These are phyloP conservation scores for Hoplias malabaricus DNA, from an alignment of 2,113 vertebrate species.

Conservation along the genomic window DNA sequence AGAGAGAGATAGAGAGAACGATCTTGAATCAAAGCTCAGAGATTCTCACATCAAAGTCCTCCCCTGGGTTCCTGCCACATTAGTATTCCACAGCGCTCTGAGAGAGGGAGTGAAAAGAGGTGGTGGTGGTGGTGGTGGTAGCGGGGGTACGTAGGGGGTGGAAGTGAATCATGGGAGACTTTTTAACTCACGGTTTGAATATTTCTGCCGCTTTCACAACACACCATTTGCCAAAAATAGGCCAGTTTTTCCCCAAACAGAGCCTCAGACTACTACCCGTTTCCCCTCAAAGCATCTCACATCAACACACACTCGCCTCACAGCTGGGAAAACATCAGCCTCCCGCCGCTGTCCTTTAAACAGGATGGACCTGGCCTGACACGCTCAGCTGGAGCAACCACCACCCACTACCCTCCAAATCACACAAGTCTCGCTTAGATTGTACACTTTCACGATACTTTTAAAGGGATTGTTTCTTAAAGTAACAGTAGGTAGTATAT, in stretches of 20 bases:
- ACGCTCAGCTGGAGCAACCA: neutral
- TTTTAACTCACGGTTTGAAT: neutral
- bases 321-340: neutral
- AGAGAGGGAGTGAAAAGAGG: neutral
- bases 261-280: neutral
- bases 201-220: neutral
- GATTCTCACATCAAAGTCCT: conserved; percentile 62
- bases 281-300: neutral
- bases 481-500: too few species aligned
- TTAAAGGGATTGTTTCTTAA: too few species aligned
- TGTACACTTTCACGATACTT: too few species aligned
- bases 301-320: neutral
- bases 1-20: neutral
- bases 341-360: neutral
- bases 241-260: neutral
- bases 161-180: neutral
- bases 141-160: neutral
- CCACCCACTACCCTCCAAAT: neutral
- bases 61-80: conserved; percentile 29
- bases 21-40: conserved; percentile 42
- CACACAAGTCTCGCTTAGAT: too few species aligned
- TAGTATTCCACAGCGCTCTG: conserved; percentile 34
- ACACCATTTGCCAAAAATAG: neutral
- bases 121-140: neutral
- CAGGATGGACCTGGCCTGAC: neutral